Evolutionary conservation across 2,888 invertebrate species (phyloP).

Genomic region (Tipula lateralis): DNA sequence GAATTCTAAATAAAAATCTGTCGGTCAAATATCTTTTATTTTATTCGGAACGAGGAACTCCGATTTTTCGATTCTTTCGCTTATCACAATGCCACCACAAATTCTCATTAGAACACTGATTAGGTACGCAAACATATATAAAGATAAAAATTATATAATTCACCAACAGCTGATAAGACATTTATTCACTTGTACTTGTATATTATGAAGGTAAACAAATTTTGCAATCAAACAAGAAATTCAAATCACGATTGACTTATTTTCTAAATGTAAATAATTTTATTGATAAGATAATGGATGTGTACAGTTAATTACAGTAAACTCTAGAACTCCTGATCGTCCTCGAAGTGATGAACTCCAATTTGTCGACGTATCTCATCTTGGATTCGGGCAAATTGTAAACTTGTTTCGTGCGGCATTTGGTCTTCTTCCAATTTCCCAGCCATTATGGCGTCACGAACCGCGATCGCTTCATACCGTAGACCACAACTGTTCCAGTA

Average conservation of each 20-base stretch:
- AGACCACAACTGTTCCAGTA: slow-evolving; percentile 70
- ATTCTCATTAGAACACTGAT: neutral
- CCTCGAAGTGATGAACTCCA: slow-evolving; percentile 58
- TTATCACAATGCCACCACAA: neutral
- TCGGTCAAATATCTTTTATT: neutral
- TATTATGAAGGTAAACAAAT: neutral
- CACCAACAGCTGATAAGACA: neutral
- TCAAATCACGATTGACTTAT: neutral
- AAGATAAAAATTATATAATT: neutral
- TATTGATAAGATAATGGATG: neutral
- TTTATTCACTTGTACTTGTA: neutral
- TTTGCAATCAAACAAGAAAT: neutral
- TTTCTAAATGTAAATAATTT: neutral
- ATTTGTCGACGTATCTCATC: slow-evolving; percentile 68
- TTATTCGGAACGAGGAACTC: slow-evolving; percentile 63
- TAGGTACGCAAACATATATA: neutral
- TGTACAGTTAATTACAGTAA: neutral
- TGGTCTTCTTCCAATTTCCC: slow-evolving; percentile 65
- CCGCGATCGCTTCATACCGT: slow-evolving; percentile 73
- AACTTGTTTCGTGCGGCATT: slow-evolving; percentile 62
- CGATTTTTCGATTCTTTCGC: slow-evolving; percentile 41
- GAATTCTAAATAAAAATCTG: neutral
- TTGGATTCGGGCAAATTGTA: slow-evolving; percentile 64
- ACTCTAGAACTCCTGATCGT: slow-evolving; percentile 42
- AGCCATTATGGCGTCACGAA: slow-evolving; percentile 63